Evolutionary conservation across 2,113 vertebrate genomes (phyloP).

Genomic region (Orientallactaga bullata): DNA sequence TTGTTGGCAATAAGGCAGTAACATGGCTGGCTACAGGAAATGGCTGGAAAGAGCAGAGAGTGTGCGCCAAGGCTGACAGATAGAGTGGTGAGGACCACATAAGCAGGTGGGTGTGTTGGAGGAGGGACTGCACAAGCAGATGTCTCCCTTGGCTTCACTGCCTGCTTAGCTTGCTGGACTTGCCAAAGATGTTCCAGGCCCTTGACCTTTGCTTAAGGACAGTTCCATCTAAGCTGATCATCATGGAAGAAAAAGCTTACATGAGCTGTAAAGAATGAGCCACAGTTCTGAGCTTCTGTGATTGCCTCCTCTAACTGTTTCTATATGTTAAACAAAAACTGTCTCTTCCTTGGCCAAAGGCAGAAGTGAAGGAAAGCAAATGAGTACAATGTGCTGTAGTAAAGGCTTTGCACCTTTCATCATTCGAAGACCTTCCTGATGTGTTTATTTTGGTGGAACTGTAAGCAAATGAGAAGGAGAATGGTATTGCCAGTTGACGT

Average conservation of each 20-base stretch:
- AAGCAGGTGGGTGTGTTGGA: no score
- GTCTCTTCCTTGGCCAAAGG: slow-evolving; percentile 28
- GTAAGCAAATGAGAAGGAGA: slow-evolving; percentile 5
- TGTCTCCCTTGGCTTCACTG: rapidly evolving
- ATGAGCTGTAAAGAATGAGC: background rate
- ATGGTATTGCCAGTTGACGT: background rate
- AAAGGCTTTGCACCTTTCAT: background rate
- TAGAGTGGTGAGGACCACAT: background rate
- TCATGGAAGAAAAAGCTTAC: background rate
- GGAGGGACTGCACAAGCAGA: no score
- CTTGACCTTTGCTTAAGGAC: background rate
- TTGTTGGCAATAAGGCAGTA: no score
- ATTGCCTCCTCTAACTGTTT: background rate
- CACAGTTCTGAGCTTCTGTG: background rate
- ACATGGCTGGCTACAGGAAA: background rate
- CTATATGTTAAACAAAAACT: slow-evolving; percentile 31
- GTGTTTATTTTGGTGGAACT: slow-evolving; percentile 20
- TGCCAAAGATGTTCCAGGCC: background rate
- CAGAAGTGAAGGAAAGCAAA: background rate
- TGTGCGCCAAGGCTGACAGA: no score
- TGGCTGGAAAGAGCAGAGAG: background rate
- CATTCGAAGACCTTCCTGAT: background rate
- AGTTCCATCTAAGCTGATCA: background rate
- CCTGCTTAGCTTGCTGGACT: background rate
- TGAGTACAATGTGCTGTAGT: background rate